Base-by-base conservation (phyloP, 2,113 vertebrate genomes). In the Tyto alba region DNA sequence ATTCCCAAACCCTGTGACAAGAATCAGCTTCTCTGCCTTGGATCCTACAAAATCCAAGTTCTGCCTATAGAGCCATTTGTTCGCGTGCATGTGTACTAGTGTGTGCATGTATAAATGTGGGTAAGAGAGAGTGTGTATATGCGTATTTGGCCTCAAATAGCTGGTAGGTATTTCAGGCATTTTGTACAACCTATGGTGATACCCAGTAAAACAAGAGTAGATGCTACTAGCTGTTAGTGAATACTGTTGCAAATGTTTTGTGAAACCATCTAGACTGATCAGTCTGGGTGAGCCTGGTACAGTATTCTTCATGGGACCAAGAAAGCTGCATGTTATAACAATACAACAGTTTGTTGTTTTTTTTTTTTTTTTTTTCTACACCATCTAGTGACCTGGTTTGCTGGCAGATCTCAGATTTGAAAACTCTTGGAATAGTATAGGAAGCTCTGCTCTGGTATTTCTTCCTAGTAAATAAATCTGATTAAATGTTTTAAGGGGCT, bases 31-130 rank as follows among this genome's bases (percentile, higher is more conserved):
- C 77, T 80, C 57, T 79, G 59, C 95, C 95, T 97, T 96, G 96
- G 95, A 97, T 97, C 94, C 85, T 96, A 62, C 63, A 89, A 67
- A 96, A 97, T 97, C 96, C 97, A 97, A 97, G 96, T 56, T 83
- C 56, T 93, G 75, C 84, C 90, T 79, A 1, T 96, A 96, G 93
- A 94, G 77, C 85, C 66, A 6, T 93, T 92, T 90, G 89, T 91
- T 77, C 83, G 83, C 1, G 56, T 94, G 85, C 81, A 60, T 4
- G 50, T 87, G 43, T 92, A 11, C 32, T 34, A 20, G 76, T 13
- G 75, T 72, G 88, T 93, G 94, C 74, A 23, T 71, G 75, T 89
- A 13, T 92, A 2, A 2, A 10, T 71, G 14, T 84, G 88, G 23
- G 30, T 82, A 26, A 75, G 84, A 74, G 77, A 59, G 72, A 32